Evolutionary conservation across 2,888 invertebrate genomes (phyloP), one percentile per base, ranked within the genome.

Genomic region (Operophtera brumata): DNA sequence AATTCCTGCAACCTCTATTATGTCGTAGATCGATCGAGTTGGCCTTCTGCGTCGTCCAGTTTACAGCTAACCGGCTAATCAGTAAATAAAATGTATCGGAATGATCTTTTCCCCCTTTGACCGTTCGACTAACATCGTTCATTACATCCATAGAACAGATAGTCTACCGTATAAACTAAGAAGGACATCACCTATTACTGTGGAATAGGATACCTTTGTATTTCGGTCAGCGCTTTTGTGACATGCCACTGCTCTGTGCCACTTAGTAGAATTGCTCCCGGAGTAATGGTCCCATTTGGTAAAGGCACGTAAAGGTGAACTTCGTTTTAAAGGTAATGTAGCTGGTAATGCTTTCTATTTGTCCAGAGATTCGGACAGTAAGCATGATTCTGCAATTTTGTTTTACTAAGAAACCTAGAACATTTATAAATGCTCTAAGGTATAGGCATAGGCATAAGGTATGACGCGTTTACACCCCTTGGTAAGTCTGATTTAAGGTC

Each of bases 251-350:
- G 12, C 11, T 41, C 39, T 39, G 25, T 14, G 25, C 26, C 40
- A 41, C 40, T 41, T 41, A 41, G 11, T n/a, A n/a, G 40, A 41
- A 41, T 41, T 41, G 40, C 40, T 41, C 14, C 0, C 11, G 26
- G 26, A 26, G 40, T 26, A 26, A 41, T 41, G 40, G 40, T 41
- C 11, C 26, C 39, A 10, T 20, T n/a, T 39, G 39, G 10, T 6
- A 20, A 25, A 39, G 25, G 25, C 20, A 25, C 25, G 10, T 6
- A 20, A 25, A 39, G 25, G 25, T 39, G 39, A 25, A 39, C 25
- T 36, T 11, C 1, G n/a, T 12, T 13, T 36, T 8, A 13, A 13
- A 36, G 36, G 4, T 36, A 36, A 35, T 12, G 12, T 6, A 26
- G 6, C 5, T 6, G n/a, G 32, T 32, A 34, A 34, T n/a, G n/a